Evolutionary conservation across 2,888 invertebrate genomes (phyloP).

Genomic region (Aleiodes testaceus): DNA sequence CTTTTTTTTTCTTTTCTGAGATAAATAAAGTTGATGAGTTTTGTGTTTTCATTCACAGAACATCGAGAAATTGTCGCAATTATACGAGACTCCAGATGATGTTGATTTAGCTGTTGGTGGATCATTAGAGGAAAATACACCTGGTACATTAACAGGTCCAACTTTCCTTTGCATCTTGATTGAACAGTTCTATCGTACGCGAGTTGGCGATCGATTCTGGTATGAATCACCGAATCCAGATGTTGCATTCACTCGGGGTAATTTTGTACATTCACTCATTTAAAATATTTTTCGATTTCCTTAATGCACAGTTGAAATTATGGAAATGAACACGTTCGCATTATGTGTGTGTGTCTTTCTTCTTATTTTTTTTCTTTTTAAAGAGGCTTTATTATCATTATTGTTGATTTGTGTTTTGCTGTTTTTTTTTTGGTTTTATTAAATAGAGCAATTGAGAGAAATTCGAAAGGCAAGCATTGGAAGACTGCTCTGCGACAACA

Average conservation of each 20-base stretch:
- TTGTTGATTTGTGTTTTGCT: background rate
- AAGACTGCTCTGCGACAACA: constrained; percentile 87
- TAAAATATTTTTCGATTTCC: background rate
- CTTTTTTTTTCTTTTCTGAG: too few relatives aligned
- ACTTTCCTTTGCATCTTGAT: constrained; percentile 88
- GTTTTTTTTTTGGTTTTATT: constrained; percentile 16
- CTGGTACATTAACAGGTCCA: constrained; percentile 86
- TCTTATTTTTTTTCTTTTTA: background rate
- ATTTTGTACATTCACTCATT: constrained; percentile 44
- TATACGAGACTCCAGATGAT: constrained; percentile 86
- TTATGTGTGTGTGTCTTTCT: background rate
- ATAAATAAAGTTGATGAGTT: too few relatives aligned
- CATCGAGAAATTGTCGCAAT: constrained; percentile 76
- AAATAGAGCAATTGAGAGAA: constrained; percentile 80
- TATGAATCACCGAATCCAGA: constrained; percentile 83
- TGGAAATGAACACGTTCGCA: background rate
- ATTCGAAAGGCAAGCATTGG: constrained; percentile 86
- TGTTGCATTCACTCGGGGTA: constrained; percentile 81
- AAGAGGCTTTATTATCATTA: background rate
- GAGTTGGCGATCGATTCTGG: constrained; percentile 90
- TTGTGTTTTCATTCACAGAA: constrained; percentile 71
- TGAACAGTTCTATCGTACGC: constrained; percentile 88
- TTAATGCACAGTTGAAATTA: background rate
- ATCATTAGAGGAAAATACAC: constrained; percentile 83
- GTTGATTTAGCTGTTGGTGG: constrained; percentile 93